A percentile compares a stretch with the other conserved stretches of the same genome.
These are phyloP conservation scores for Dryadula phaetusa DNA, from an alignment of 2,888 invertebrate genomes.

Conservation along the genomic window DNA sequence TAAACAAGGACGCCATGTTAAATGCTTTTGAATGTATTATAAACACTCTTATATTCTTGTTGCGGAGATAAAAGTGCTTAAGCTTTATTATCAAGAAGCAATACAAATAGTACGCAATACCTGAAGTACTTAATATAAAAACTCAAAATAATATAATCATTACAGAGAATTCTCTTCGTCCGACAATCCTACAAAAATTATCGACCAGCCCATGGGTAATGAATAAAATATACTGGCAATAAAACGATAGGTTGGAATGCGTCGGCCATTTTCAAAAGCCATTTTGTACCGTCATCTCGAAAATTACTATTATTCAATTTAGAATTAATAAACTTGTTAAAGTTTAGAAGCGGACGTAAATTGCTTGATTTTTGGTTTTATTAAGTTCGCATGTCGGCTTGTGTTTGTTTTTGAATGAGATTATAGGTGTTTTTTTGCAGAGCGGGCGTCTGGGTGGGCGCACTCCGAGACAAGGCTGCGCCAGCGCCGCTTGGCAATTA, in stretches of 20 bases:
- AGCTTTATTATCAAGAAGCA: neutral
- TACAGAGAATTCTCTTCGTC: constrained; percentile 41
- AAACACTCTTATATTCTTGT: neutral
- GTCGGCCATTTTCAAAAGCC: constrained; percentile 76
- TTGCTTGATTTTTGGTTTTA: constrained; percentile 78
- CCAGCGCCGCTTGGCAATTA: constrained; percentile 69
- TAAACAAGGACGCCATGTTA: constrained; percentile 24
- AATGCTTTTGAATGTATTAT: constrained; percentile 4
- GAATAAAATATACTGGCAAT: constrained; percentile 74
- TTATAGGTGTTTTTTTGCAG: constrained; percentile 71
- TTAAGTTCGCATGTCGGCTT: constrained; percentile 79
- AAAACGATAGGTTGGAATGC: constrained; percentile 75
- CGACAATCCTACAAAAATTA: constrained; percentile 43
- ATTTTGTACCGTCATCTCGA: constrained; percentile 77
- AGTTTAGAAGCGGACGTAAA: constrained; percentile 79
- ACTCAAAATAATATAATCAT: constrained; percentile 44
- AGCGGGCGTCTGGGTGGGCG: constrained; percentile 78
- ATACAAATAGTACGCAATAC: neutral
- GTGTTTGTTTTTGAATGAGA: constrained; percentile 79
- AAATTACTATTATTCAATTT: constrained; percentile 82
- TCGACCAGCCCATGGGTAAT: constrained; percentile 58
- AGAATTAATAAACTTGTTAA: constrained; percentile 84
- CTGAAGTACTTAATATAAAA: constrained; percentile 29
- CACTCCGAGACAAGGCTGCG: constrained; percentile 76
- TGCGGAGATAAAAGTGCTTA: neutral